These are phyloP conservation scores for Stenurella melanura DNA, from an alignment of 2,888 invertebrate genomes.

Conservation along the genomic window DNA sequence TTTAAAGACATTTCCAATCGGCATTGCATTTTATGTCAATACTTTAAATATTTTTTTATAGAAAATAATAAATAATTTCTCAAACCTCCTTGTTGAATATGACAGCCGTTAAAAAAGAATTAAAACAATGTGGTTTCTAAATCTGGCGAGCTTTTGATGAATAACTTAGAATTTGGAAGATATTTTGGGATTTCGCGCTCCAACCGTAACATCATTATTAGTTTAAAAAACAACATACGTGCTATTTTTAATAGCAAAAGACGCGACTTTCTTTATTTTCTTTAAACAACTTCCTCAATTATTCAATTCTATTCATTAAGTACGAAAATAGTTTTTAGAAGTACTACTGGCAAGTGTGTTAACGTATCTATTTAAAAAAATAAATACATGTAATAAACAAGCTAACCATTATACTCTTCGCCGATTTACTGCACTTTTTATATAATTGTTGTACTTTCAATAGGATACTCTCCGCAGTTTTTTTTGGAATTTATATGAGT, in stretches of 20 bases:
- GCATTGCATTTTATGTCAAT: too few species aligned
- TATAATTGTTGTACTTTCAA: too few species aligned
- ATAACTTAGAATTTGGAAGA: neutral
- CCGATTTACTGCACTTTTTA: too few species aligned
- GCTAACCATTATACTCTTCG: too few species aligned
- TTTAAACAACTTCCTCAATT: constrained; percentile 34
- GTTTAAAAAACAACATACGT: neutral
- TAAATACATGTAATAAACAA: neutral
- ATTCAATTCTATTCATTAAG: constrained; percentile 11
- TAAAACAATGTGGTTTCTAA: neutral
- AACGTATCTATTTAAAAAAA: neutral
- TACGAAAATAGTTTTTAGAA: constrained; percentile 24
- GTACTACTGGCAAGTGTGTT: neutral
- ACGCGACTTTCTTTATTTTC: constrained; percentile 25
- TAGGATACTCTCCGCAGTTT: too few species aligned
- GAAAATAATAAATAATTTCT: too few species aligned
- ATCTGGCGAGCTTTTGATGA: neutral
- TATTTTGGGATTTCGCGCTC: constrained; percentile 8
- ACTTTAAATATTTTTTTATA: too few species aligned
- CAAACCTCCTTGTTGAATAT: too few species aligned
- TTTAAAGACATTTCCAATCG: too few species aligned
- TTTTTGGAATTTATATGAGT: too few species aligned
- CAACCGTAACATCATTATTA: neutral
- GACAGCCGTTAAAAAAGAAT: too few species aligned
- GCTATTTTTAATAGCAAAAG: constrained; percentile 27